Conservation (phyloP, 2,888 invertebrate genomes). For the Prenolepis imparis region DNA sequence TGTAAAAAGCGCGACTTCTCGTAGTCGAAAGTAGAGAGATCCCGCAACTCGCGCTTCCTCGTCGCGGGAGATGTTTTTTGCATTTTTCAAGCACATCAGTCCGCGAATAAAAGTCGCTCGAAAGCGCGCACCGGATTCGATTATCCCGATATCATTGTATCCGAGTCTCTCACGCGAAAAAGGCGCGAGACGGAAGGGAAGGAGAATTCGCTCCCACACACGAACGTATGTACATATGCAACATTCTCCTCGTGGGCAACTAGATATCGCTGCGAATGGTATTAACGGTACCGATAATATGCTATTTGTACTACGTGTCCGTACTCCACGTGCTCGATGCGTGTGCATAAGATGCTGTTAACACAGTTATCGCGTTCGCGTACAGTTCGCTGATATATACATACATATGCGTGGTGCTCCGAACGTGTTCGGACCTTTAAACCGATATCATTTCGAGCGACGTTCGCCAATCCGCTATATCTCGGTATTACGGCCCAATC, state of each 20-base stretch:
- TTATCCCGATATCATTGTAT: constrained; percentile 62
- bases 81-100: constrained; percentile 37
- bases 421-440: constrained; percentile 20
- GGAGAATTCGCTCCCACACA: constrained; percentile 33
- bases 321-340: constrained; percentile 64
- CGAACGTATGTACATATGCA: constrained; percentile 27
- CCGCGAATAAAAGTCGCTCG: constrained; percentile 50
- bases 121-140: constrained; percentile 60
- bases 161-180: constrained; percentile 69
- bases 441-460: constrained; percentile 25
- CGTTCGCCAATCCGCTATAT: background rate
- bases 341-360: constrained; percentile 59
- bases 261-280: constrained; percentile 40
- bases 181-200: constrained; percentile 29
- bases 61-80: constrained; percentile 38
- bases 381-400: constrained; percentile 28
- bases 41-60: constrained; percentile 3
- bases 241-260: constrained; percentile 30
- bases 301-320: constrained; percentile 62
- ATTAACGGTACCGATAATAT: constrained; percentile 71
- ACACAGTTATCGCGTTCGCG: constrained; percentile 68
- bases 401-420: too few relatives aligned
- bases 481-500: constrained; percentile 11
- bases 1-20: background rate
- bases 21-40: constrained; percentile 19